Conservation (phyloP, 2,113 vertebrate species). For the Dicerorhinus sumatrensis region DNA sequence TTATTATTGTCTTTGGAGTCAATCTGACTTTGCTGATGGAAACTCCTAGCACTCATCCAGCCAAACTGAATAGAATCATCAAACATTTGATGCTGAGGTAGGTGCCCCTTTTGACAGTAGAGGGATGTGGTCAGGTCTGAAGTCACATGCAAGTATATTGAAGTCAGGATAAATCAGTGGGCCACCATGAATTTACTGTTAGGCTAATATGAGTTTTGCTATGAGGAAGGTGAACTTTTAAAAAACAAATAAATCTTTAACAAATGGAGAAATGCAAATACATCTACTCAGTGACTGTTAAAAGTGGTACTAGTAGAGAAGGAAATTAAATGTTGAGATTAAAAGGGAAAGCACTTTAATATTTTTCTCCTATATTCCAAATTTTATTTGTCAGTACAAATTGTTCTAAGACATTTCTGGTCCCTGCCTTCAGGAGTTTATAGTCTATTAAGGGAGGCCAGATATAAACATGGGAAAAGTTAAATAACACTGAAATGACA, state of each 20-base stretch:
- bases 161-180: constrained; percentile 27
- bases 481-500: neutral
- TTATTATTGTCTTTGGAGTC: neutral
- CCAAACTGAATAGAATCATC: constrained; percentile 41
- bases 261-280: constrained; percentile 11
- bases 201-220: constrained; percentile 30
- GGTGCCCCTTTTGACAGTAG: constrained; percentile 5
- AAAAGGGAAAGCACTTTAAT: neutral
- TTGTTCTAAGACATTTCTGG: constrained; percentile 8
- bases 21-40: neutral
- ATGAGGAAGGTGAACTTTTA: constrained; percentile 4
- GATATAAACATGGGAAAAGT: neutral
- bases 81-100: neutral
- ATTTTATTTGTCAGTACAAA: constrained; percentile 35
- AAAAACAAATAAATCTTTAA: constrained; percentile 7
- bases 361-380: constrained; percentile 27
- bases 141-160: neutral
- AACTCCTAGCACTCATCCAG: neutral
- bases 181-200: neutral
- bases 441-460: neutral
- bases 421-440: neutral
- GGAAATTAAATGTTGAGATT: constrained; percentile 2
- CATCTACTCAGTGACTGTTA: constrained; percentile 7
- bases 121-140: neutral
- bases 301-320: neutral